A percentile compares a stretch with the other conserved stretches of the same genome.
Conservation (phyloP, 2,113 vertebrate genomes). For the Ciconia maguari region DNA sequence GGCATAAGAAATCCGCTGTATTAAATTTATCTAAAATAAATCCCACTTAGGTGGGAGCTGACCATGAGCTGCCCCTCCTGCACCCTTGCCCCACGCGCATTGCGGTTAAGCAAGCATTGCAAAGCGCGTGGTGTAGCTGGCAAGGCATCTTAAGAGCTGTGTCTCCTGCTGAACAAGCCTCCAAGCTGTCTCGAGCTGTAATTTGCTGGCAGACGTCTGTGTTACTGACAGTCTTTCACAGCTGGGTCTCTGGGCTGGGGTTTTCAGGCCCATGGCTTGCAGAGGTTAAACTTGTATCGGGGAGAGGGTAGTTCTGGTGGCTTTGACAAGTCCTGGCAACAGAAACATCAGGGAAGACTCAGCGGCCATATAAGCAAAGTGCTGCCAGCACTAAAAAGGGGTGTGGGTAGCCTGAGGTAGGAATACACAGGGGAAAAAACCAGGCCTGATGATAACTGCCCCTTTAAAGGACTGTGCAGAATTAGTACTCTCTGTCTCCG, state of each 20-base stretch:
- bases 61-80: neutral
- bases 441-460: neutral
- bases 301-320: neutral
- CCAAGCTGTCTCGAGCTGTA: neutral
- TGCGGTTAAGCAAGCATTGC: neutral
- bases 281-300: neutral
- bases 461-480: neutral
- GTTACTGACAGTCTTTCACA: constrained; percentile 43
- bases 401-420: neutral
- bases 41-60: neutral
- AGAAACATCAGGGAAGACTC: neutral
- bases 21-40: neutral
- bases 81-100: neutral
- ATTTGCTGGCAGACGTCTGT: constrained; percentile 60
- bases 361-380: neutral
- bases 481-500: neutral
- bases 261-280: neutral
- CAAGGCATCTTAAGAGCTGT: constrained; percentile 13
- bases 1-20: neutral
- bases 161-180: constrained; percentile 28
- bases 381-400: constrained; percentile 17
- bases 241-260: constrained; percentile 33
- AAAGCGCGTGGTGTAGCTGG: neutral
- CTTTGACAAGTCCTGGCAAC: neutral
- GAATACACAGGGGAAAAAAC: neutral